These are phyloP conservation scores for Myxocyprinus asiaticus DNA, from an alignment of 2,113 vertebrate genomes.

Conservation along the genomic window DNA sequence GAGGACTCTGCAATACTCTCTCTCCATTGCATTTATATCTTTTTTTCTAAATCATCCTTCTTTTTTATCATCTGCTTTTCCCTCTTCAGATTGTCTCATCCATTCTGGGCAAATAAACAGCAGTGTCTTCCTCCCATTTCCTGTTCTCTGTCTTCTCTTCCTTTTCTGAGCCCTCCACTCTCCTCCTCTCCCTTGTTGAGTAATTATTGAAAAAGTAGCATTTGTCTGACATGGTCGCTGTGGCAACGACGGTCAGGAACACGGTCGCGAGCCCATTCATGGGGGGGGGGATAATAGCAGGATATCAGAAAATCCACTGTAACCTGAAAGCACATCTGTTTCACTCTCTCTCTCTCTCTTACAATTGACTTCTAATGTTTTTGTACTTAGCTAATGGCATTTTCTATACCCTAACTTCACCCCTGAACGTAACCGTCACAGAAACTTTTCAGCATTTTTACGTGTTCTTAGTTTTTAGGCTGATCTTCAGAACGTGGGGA, in stretches of 20 bases:
- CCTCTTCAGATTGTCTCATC: not conserved
- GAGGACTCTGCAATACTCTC: no score
- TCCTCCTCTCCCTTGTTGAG: constrained; percentile 38
- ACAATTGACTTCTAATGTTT: no score
- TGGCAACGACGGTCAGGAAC: constrained; percentile 47
- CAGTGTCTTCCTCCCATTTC: not conserved
- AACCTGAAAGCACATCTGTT: constrained; percentile 31
- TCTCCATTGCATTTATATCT: not conserved
- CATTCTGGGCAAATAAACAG: not conserved
- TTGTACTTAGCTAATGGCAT: no score
- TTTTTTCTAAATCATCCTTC: not conserved
- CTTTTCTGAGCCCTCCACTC: constrained; percentile 20
- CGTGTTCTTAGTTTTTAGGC: no score
- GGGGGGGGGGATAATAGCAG: constrained; percentile 40
- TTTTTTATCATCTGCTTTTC: not conserved
- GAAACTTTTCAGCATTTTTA: no score
- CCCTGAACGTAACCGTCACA: no score
- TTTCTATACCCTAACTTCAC: no score
- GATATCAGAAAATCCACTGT: constrained; percentile 21
- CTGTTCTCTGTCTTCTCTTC: not conserved
- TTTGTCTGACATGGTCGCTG: constrained; percentile 53
- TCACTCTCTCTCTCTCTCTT: no score
- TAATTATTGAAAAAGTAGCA: constrained; percentile 48
- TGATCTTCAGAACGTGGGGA: no score
- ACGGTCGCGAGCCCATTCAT: constrained; percentile 23